A percentile compares a stretch with the other conserved stretches of the same genome.
These are phyloP conservation scores for Callyntrura guangdongensis DNA, from an alignment of 2,888 invertebrate genomes.

Conservation along the genomic window DNA sequence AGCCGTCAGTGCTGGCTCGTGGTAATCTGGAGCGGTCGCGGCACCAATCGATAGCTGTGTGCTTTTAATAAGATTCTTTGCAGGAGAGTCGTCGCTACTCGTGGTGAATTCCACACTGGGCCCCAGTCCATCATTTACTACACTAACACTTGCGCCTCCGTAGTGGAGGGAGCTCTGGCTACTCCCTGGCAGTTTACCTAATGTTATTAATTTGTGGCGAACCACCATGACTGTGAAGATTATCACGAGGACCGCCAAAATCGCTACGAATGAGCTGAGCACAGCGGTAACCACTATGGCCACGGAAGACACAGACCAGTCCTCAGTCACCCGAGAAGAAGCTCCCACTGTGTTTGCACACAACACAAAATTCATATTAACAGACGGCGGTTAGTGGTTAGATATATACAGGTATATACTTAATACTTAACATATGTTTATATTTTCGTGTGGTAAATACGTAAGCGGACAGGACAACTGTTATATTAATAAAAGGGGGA, in stretches of 20 bases:
- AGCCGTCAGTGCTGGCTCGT: conserved; percentile 41
- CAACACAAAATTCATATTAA: not conserved
- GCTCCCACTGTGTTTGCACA: conserved; percentile 62
- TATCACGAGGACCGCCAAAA: conserved; percentile 83
- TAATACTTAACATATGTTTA: not conserved
- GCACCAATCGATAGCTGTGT: conserved; percentile 67
- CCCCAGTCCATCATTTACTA: conserved; percentile 66
- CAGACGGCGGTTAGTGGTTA: not conserved
- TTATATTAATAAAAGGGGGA: conserved; percentile 8
- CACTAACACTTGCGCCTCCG: conserved; percentile 71
- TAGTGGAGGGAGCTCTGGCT: conserved; percentile 71
- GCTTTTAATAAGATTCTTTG: conserved; percentile 72
- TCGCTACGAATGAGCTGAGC: conserved; percentile 84
- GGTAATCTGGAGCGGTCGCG: conserved; percentile 60
- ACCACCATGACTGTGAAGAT: conserved; percentile 82
- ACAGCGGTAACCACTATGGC: conserved; percentile 84
- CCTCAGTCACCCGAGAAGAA: conserved; percentile 72
- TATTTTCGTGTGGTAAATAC: not conserved
- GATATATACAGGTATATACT: conserved; percentile 7
- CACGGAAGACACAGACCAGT: conserved; percentile 79
- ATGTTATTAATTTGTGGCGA: conserved; percentile 80
- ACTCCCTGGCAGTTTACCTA: conserved; percentile 76
- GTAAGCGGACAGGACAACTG: not conserved
- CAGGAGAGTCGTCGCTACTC: conserved; percentile 71
- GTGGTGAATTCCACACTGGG: conserved; percentile 71